Conservation (phyloP, 2,888 invertebrate genomes). For the Serrognathus titanus region DNA sequence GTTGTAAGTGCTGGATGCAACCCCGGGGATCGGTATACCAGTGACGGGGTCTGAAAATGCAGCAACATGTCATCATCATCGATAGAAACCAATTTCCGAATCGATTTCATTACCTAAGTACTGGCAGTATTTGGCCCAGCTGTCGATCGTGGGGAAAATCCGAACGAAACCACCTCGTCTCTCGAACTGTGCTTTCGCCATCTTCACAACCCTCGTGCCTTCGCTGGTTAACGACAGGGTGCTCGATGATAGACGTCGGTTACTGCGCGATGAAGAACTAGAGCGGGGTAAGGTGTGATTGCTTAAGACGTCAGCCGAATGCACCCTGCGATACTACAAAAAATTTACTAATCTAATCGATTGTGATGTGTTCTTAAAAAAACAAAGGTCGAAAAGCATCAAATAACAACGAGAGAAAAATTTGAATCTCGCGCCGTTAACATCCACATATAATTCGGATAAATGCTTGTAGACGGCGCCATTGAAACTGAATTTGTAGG, state of each 20-base stretch:
- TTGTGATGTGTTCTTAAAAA: too few species aligned
- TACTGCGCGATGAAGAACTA: constrained; percentile 43
- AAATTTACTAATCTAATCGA: neutral
- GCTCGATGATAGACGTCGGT: constrained; percentile 37
- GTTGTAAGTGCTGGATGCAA: constrained; percentile 55
- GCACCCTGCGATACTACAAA: constrained; percentile 64
- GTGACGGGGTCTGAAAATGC: constrained; percentile 60
- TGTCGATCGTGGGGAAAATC: constrained; percentile 86
- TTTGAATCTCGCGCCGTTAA: neutral
- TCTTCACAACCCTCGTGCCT: constrained; percentile 72
- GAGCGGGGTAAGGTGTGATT: constrained; percentile 41
- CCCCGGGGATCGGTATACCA: constrained; percentile 70
- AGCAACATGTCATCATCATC: neutral
- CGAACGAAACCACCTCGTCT: constrained; percentile 85
- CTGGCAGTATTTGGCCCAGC: constrained; percentile 79
- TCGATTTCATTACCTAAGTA: constrained; percentile 59
- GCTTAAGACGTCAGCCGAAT: constrained; percentile 67
- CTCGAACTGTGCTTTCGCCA: constrained; percentile 74
- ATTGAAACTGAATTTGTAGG: too few species aligned
- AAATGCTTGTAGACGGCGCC: too few species aligned
- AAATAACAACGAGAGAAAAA: too few species aligned
- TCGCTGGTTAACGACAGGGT: constrained; percentile 61
- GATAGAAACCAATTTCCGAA: neutral
- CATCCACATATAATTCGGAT: neutral
- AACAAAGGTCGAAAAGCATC: neutral